A percentile compares a stretch with the other conserved stretches of the same genome.
Conservation (phyloP, 2,888 invertebrate genomes). For the Drosophila borealis region DNA sequence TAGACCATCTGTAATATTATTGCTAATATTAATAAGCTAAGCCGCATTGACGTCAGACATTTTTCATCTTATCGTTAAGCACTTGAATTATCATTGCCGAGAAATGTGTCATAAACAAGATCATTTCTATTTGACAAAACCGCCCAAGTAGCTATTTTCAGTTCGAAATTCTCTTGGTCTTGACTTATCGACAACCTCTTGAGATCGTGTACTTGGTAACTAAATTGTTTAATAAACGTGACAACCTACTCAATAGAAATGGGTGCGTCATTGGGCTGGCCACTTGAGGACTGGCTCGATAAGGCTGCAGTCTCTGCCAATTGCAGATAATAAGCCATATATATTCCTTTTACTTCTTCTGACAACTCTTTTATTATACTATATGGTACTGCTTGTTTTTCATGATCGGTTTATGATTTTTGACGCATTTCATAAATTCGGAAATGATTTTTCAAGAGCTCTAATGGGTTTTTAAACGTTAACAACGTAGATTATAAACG, state of each 20-base stretch:
- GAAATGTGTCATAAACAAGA: constrained; percentile 45
- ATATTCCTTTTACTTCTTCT: too few relatives aligned
- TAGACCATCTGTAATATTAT: background rate
- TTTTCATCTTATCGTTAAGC: constrained; percentile 41
- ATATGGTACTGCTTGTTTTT: background rate
- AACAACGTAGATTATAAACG: constrained; percentile 32
- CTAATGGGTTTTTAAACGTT: constrained; percentile 53
- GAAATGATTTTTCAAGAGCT: constrained; percentile 42
- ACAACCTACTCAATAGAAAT: constrained; percentile 37
- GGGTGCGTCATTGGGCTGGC: constrained; percentile 32
- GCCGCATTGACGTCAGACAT: constrained; percentile 53
- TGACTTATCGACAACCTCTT: constrained; percentile 49
- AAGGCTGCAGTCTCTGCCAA: constrained; percentile 22
- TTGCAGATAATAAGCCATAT: background rate
- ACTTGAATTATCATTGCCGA: constrained; percentile 19
- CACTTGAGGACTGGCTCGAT: constrained; percentile 41
- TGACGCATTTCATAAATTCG: constrained; percentile 36
- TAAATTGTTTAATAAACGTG: constrained; percentile 55
- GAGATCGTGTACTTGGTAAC: constrained; percentile 34
- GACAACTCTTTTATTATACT: constrained; percentile 7
- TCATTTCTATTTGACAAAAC: constrained; percentile 26
- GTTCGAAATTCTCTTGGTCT: constrained; percentile 19
- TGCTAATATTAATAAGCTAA: background rate
- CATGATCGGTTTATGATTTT: constrained; percentile 49
- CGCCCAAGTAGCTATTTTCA: constrained; percentile 4